Evolutionary conservation across 2,888 invertebrate genomes (phyloP), one percentile per base, ranked within the genome.

Genomic region (Hirudinaria manillensis): DNA sequence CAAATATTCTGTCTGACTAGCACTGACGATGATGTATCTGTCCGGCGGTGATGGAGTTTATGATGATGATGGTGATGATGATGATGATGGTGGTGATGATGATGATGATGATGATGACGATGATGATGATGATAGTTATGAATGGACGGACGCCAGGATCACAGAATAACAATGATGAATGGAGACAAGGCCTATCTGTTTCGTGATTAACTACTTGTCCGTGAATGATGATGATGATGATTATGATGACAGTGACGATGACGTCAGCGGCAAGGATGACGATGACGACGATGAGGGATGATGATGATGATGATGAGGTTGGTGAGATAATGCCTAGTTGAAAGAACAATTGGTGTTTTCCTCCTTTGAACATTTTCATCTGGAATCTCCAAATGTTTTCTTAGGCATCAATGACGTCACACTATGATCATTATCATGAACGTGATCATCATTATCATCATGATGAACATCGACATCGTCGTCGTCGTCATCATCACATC

Each of bases 211-310:
- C n/a, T n/a, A n/a, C n/a, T n/a, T n/a, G n/a, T n/a, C n/a, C n/a
- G n/a, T n/a, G n/a, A n/a, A n/a, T 53, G 66, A 66, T 66, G 66
- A 66, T 66, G 66, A 27, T 27, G 66, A 66, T 66, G 66, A 66
- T 66, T 13, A 66, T 66, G 66, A 66, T 66, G 66, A 66, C 24
- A 24, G 24, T 66, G 66, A 66, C 24, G 66, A 66, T 66, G 66
- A 66, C 24, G 66, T 16, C 24, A 24, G 24, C 24, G 66, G 24
- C 24, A 24, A 66, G 13, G 66, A 66, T 66, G 66, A 66, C 24
- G 66, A 66, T 66, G 66, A 66, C 24, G 66, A 66, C 24, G 66
- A 66, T 66, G 66, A n/a, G n/a, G n/a, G n/a, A n/a, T n/a, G n/a
- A n/a, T n/a, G n/a, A n/a, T n/a, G n/a, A n/a, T n/a, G n/a, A n/a